Evolutionary conservation across 2,888 invertebrate species (phyloP).

Genomic region (Agelastica alni): DNA sequence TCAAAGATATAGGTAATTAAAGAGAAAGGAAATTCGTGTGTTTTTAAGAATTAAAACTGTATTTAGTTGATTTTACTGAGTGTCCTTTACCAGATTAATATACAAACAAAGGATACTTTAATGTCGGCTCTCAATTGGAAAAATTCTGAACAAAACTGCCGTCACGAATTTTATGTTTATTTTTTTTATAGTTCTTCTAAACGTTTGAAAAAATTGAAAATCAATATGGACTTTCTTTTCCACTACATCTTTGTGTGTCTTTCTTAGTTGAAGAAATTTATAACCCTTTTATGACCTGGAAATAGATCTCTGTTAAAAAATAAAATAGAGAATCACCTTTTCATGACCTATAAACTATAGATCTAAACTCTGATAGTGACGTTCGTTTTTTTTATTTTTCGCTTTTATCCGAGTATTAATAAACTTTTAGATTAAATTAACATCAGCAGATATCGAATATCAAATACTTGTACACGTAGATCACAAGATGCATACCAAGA

Average conservation of each 20-base stretch:
- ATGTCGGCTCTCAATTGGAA: too few species aligned
- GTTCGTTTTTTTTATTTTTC: conserved; percentile 3
- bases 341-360: conserved; percentile 8
- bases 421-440: too few species aligned
- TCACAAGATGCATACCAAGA: too few species aligned
- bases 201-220: conserved; percentile 8
- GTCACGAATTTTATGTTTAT: conserved; percentile 8
- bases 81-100: too few species aligned
- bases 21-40: too few species aligned
- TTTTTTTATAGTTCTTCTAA: conserved; percentile 11
- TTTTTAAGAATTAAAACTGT: too few species aligned
- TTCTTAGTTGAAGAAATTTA: conserved; percentile 11
- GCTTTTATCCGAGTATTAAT: too few species aligned
- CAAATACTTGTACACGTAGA: too few species aligned
- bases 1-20: too few species aligned
- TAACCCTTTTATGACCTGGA: conserved; percentile 5
- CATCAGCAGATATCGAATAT: too few species aligned
- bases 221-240: conserved; percentile 15
- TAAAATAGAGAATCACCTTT: conserved; percentile 15
- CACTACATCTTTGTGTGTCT: conserved; percentile 13
- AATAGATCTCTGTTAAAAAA: conserved; percentile 14
- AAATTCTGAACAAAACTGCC: background rate
- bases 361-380: background rate
- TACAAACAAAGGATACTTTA: too few species aligned
- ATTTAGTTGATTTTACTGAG: too few species aligned